Base-by-base conservation (phyloP, 2,113 vertebrate genomes). In the Dendropsophus ebraccatus region DNA sequence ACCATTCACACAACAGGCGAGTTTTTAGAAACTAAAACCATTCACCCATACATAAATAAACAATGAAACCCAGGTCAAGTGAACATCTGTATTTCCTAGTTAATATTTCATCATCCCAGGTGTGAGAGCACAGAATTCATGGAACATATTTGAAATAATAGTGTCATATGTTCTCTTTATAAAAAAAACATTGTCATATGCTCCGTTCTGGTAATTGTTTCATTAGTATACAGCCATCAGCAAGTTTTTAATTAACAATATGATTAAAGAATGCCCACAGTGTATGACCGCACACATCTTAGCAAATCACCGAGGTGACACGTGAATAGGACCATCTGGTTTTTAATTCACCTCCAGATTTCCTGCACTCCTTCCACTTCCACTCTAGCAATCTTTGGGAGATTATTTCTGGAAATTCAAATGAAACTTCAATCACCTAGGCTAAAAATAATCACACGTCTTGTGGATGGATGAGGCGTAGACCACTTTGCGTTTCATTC, bases 201-300 rank as follows among this genome's bases (percentile, higher is more conserved):
- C 54, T 77, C 6, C 5, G 41, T 76, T 65, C 83, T 45, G 75
- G 82, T 84, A 84, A 84, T 84, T 84, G 83, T 84, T 84, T 84
- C 83, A 84, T 76, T 76, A 76, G 83, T 74, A 76, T 84, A 76
- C 83, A 76, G 83, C 83, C 83, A 76, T 76, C 83, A 84, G 83
- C 83, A 84, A 84, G 83, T 60, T 76, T 84, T 84, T 84, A 84
- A 84, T 84, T 84, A 84, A 84, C 83, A 11, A 19, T 84, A 84
- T 77, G 83, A 84, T 84, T 84, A 84, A 76, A 76, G 83, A 62
- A 76, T 84, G 83, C 83, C 83, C 83, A 74, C 25, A 41, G 83
- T 76, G 54, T 84, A 65, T 84, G 83, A 84, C 83, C 83, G 56
- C 83, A 76, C 83, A 77, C 70, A 65, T 76, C 73, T 45, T 28